Base-by-base conservation (phyloP, 2,888 invertebrate species). In the Thymelicus acteon region DNA sequence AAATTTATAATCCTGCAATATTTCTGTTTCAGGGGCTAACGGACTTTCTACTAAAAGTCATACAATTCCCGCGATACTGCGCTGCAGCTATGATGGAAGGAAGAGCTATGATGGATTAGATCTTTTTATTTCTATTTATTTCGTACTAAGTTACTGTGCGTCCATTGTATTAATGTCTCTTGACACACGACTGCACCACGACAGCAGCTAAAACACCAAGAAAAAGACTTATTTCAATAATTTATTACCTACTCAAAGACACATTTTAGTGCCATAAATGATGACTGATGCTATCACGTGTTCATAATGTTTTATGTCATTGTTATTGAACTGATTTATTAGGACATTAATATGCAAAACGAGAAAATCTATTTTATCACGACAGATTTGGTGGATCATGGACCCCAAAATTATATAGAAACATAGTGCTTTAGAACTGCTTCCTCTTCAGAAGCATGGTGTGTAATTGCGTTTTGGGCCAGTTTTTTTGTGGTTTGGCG, bases 31-130 rank as follows among this genome's bases (percentile, higher is more conserved):
- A 97, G 97, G 95, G 95, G 62, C 78, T 96, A 44, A 94, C 96
- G 24, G 96, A 96, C 78, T 82, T 97, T 73, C 88, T 97, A 70
- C 88, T 97, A 39, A 90, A 95, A 80, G 96, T 96, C 6, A 84
- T 96, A 40, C 96, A 97, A 83, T 96, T 97, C 79, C 96, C 97
- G 6, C 95, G 95, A 81, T 95, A 95, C 82, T 97, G 97, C 82
- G 96, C 96, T 7, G 92, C 95, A 81, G 95, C 95, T 12, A 96
- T 97, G 96, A 86, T 96, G 92, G 95, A 95, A 65, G 95, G 95
- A 79, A 94, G 90, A 81, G 91, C 95, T 66, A 19, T 19, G 90
- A 95, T 70, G 77, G 76, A 64, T 75, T 31, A 77, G 48, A 40
- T 48, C 74, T 76, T 31, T 57, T 52, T 19, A 54, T 40, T 64